Base-by-base conservation (phyloP, 2,888 invertebrate genomes). In the Mycogona germanica region DNA sequence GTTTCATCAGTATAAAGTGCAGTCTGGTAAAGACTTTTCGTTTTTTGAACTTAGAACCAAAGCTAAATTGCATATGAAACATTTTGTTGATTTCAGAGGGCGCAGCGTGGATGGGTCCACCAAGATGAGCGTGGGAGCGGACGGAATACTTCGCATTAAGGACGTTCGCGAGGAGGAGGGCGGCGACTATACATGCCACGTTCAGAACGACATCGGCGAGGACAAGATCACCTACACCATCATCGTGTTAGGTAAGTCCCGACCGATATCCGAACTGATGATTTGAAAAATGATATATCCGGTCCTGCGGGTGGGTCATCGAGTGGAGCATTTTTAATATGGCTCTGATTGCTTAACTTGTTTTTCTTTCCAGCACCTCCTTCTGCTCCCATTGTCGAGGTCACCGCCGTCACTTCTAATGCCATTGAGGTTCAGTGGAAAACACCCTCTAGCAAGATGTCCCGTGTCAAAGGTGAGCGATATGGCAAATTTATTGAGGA, bases 131-230 rank as follows among this genome's bases (percentile, higher is more conserved):
- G 81, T 89, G 62, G 73, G 89, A 62, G 86, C 87, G 17, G 92
- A 93, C 70, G 93, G 93, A 25, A 87, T 91, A 0, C 73, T 95
- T n/a, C 79, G 87, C 64, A 87, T 95, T 57, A 85, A 86, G 56
- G 85, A 87, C 60, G 87, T 92, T 0, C 84, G 85, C 46, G 79
- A 91, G 29, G 82, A 83, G 58, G 93, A 95, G 72, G 88, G 89
- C 52, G 93, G 91, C 52, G 92, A 93, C 71, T 95, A 95, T 69
- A 84, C 89, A 0, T 95, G 95, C 71, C 82, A 83, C 63, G 92
- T 91, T 19, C 87, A 89, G 68, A 95, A 95, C 71, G 82, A 83
- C 25, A 88, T 88, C 69, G 93, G 93, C 48, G 85, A 87, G 62
- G 93, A 93, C 66, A 86, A 87, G 17, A 88, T 93, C 49, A 87